Evolutionary conservation across 2,888 invertebrate genomes (phyloP), one percentile per base, ranked within the genome.

Genomic region (Drosophila maculinotata): DNA sequence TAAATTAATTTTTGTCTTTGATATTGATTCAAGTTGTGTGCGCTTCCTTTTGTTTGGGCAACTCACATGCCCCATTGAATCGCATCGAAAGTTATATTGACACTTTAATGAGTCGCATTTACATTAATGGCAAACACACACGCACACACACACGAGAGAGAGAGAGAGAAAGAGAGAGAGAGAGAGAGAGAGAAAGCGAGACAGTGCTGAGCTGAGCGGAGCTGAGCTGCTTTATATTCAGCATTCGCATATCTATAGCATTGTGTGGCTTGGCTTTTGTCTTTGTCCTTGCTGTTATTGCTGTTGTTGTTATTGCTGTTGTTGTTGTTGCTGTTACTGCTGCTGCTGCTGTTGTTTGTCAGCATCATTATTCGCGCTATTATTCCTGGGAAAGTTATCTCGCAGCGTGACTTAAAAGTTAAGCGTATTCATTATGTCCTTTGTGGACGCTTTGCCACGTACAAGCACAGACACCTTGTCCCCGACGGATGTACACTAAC

Each of bases 361-460:
- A 68, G 81, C 74, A 60, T 76, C 74, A 84, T 82, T 82, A 81
- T 81, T 81, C 79, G 81, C 82, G 67, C 79, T 81, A 82, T 82
- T 82, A 82, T 82, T 81, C 64, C 66, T 52, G 64, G 49, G 49
- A 63, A 84, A 81, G 69, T 81, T 82, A 82, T 81, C 79, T 81
- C 73, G 57, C 84, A 70, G 79, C 84, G 74, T 79, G 81, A 82
- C 81, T 82, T 84, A 84, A 84, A 81, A 82, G 82, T 82, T 82
- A 84, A 82, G 82, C 84, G 82, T 75, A 82, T 82, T 84, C 79
- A 84, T 84, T 82, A 81, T 79, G 76, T 81, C 69, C 82, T 84
- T 84, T 81, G 81, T 82, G 79, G 70, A 72, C 52, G 77, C 52
- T 48, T 71, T 67, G 59, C 73, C 68, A 54, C 69, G 73, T 57